phyloP scores from a whole-genome alignment of 1,140 invertebrate species.

The honey bee (Apis mellifera) region Amel_HAv3.1 CM009935.2:11081501-11082000 shows the following conservation, averaged over 20 bases:
- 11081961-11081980: slow-evolving; percentile 30
- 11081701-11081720: background rate
- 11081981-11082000: background rate
- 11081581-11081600: too few relatives aligned
- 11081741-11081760: too few relatives aligned
- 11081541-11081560: background rate
- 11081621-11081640: background rate
- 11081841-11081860: slow-evolving; percentile 10
- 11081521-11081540: slow-evolving; percentile 8
- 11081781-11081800: background rate
- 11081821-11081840: background rate
- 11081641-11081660: background rate
- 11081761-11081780: background rate
- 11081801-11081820: too few relatives aligned
- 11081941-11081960: background rate
- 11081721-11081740: too few relatives aligned
- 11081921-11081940: background rate
- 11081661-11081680: background rate
- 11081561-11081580: background rate
- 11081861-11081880: background rate
- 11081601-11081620: background rate
- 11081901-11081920: background rate
- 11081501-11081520: background rate
- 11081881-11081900: background rate
- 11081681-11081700: too few relatives aligned